Evolutionary conservation across 2,797 vertebrate genomes (phyloP).

Genomic region (Paramormyrops hopkinsi): DNA sequence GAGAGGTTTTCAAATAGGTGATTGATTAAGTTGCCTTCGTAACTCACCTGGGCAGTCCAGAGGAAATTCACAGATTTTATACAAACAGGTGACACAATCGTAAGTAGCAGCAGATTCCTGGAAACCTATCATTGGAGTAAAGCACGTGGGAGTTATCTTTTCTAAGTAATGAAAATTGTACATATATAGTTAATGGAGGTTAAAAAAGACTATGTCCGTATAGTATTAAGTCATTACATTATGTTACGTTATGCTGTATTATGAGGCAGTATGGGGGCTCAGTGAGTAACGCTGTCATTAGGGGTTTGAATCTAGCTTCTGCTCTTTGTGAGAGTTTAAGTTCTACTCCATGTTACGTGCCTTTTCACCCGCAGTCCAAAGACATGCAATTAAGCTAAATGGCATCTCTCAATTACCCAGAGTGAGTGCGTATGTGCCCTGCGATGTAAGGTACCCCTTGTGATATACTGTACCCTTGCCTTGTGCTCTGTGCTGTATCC

Average conservation of each 20-base stretch:
- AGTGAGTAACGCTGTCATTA: not conserved
- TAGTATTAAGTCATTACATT: not conserved
- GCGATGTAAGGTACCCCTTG: not conserved
- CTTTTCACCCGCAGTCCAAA: not conserved
- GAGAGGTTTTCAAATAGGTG: not conserved
- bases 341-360: not conserved
- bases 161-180: not conserved
- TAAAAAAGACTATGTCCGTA: not conserved
- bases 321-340: not conserved
- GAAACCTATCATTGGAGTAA: slow-evolving; percentile 48
- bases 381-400: not conserved
- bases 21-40: not conserved
- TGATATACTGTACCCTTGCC: not conserved
- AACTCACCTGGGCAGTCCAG: slow-evolving; percentile 65
- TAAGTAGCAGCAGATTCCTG: slow-evolving; percentile 49
- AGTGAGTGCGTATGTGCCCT: not conserved
- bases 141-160: not conserved
- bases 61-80: slow-evolving; percentile 59
- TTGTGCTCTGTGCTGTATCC: not conserved
- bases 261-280: not conserved
- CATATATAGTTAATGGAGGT: not conserved
- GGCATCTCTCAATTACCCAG: not conserved
- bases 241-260: not conserved
- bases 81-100: slow-evolving; percentile 57
- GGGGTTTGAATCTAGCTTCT: not conserved